Evolutionary conservation across 2,113 vertebrate genomes (phyloP).

Genomic region (Scomber scombrus): DNA sequence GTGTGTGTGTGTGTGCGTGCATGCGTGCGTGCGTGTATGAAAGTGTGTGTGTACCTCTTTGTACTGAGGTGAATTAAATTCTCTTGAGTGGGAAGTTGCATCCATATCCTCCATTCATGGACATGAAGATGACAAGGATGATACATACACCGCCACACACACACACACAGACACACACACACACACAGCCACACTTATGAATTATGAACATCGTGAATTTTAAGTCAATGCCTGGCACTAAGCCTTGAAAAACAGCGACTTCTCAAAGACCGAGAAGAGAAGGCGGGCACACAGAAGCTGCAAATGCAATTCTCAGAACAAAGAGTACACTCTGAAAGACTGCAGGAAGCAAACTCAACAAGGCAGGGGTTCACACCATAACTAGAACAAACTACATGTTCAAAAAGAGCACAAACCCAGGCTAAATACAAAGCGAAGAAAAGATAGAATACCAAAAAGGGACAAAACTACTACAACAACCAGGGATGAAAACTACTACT

Average conservation of each 20-base stretch:
- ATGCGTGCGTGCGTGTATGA: conserved; percentile 15
- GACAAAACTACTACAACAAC: conserved; percentile 45
- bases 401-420: conserved; percentile 39
- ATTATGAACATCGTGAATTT: conserved; percentile 43
- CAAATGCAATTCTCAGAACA: conserved; percentile 41
- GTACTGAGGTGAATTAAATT: conserved; percentile 87
- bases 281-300: conserved; percentile 65
- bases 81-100: conserved; percentile 86
- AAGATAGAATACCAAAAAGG: conserved; percentile 39
- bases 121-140: conserved; percentile 80
- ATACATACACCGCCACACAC: conserved; percentile 73
- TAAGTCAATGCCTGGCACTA: conserved; percentile 30
- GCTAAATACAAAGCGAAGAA: conserved; percentile 18
- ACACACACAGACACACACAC: conserved; percentile 48
- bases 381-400: conserved; percentile 31
- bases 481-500: conserved; percentile 17
- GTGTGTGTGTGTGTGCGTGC: conserved; percentile 1
- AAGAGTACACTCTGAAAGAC: conserved; percentile 20
- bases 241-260: conserved; percentile 40
- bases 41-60: conserved; percentile 83
- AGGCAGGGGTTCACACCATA: conserved; percentile 47
- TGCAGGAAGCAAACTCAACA: conserved; percentile 54
- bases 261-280: conserved; percentile 40
- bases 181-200: conserved; percentile 73
- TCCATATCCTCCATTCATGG: conserved; percentile 86